phyloP scores from a whole-genome alignment of 37 sponge, comb jelly and placozoan genomes.

The Ephydatia muelleri region DNA sequence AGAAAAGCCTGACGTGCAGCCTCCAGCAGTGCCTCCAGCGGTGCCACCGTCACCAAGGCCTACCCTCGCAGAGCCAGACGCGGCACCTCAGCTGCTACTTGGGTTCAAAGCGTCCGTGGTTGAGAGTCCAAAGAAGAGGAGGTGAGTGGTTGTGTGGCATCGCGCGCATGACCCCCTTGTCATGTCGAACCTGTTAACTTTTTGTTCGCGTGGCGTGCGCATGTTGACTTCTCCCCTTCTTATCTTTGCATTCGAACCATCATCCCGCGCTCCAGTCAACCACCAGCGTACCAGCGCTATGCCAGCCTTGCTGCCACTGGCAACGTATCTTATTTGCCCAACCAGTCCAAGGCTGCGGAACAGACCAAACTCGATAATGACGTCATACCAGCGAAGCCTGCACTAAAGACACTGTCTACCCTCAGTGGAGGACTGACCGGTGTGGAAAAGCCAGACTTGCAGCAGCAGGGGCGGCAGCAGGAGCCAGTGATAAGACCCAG shows the following conservation, averaged over 20 bases:
- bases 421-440: too few relatives aligned
- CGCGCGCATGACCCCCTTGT: not conserved
- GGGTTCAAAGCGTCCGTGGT: slow-evolving; percentile 12
- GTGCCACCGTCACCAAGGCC: not conserved
- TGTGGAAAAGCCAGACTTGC: too few relatives aligned
- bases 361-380: too few relatives aligned
- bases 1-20: not conserved
- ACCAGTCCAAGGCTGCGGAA: not conserved
- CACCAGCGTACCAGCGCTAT: not conserved
- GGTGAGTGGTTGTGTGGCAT: not conserved
- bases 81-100: slow-evolving; percentile 4
- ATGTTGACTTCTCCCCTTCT: too few relatives aligned
- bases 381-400: too few relatives aligned
- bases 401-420: too few relatives aligned
- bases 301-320: not conserved
- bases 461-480: too few relatives aligned
- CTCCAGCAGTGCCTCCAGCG: not conserved
- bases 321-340: slow-evolving; percentile 26
- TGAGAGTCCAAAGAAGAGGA: slow-evolving; percentile 32
- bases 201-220: too few relatives aligned
- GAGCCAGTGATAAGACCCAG: too few relatives aligned
- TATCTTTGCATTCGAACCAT: too few relatives aligned
- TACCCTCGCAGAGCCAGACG: not conserved
- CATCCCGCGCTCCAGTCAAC: too few relatives aligned
- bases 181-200: not conserved